Base-by-base conservation (phyloP, 2,113 vertebrate species). In the Triplophysa tibetana region DNA sequence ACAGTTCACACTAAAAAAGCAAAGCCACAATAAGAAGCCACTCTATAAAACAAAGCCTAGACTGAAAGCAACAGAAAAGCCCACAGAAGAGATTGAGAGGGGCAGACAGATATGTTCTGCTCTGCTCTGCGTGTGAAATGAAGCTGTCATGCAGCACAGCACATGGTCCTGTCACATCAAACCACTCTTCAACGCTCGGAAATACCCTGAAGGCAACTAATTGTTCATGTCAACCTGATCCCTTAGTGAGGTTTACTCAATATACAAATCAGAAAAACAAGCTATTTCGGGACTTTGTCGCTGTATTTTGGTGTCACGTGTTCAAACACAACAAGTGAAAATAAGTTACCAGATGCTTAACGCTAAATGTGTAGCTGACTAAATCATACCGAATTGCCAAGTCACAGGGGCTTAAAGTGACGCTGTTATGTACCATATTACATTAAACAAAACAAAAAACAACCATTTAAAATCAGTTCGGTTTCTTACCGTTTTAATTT, bases 101-200 rank as follows among this genome's bases (percentile, higher is more conserved):
- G 52, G 19, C 19, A 62, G 41, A 63, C 41, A 50, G 56, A 63
- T 16, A 75, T 63, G 73, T 26, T 45, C 41, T 50, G 73, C 24
- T 45, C 41, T 50, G 73, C 24, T 50, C 73, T 50, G 73, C 16
- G 61, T 69, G 66, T 77, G 74, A 24, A 76, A 62, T 65, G 61
- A 77, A 77, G 75, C 62, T 65, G 75, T 77, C 75, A 77, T 65
- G 75, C 75, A 65, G 45, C 33, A 77, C 75, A 77, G 61, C 75
- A 77, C 75, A 77, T 77, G 75, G 75, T 54, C 45, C 75, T 77
- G 75, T 77, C 75, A 77, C 75, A 77, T 43, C 58, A 75, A 54
- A 74, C 73, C 60, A 50, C 41, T 63, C 73, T 50, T 75, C 73
- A 75, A 75, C 38, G 60, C 26, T 77, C 17, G 75, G 48, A 66